These are phyloP conservation scores for Brachyrhaphis roseni DNA, from an alignment of 2,797 vertebrate species.

Conservation along the genomic window DNA sequence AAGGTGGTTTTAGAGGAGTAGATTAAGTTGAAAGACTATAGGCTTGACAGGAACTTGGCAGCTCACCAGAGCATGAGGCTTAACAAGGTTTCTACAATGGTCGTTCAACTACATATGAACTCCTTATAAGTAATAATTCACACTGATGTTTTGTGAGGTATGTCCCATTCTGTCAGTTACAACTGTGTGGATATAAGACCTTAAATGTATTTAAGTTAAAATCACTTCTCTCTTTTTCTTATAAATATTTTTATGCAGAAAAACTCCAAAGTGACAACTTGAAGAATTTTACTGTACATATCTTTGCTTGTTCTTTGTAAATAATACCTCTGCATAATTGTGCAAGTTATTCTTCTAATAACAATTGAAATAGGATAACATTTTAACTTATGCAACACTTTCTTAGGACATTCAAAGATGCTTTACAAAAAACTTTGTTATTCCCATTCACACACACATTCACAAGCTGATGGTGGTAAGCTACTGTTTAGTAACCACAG, in stretches of 20 bases:
- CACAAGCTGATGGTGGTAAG: too few relatives aligned
- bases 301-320: not conserved
- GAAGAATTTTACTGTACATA: not conserved
- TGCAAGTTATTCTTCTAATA: not conserved
- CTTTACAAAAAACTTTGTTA: too few relatives aligned
- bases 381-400: not conserved
- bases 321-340: not conserved
- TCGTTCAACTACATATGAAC: slow-evolving; percentile 7
- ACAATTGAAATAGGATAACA: not conserved
- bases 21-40: slow-evolving; percentile 57
- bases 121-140: not conserved
- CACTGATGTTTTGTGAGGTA: not conserved
- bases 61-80: slow-evolving; percentile 35
- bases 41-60: slow-evolving; percentile 55
- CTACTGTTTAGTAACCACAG: too few relatives aligned
- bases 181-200: not conserved
- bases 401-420: too few relatives aligned
- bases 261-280: not conserved
- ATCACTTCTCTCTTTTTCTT: not conserved
- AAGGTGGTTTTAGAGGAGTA: slow-evolving; percentile 33
- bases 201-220: not conserved
- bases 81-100: not conserved
- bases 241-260: not conserved
- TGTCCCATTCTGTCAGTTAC: not conserved
- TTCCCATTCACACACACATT: too few relatives aligned